Percentiles rank a stretch among this genome's conserved stretches.
These are phyloP conservation scores for Pemphigus obesinymphae DNA, from an alignment of 1,140 invertebrate species.

Conservation along the genomic window DNA sequence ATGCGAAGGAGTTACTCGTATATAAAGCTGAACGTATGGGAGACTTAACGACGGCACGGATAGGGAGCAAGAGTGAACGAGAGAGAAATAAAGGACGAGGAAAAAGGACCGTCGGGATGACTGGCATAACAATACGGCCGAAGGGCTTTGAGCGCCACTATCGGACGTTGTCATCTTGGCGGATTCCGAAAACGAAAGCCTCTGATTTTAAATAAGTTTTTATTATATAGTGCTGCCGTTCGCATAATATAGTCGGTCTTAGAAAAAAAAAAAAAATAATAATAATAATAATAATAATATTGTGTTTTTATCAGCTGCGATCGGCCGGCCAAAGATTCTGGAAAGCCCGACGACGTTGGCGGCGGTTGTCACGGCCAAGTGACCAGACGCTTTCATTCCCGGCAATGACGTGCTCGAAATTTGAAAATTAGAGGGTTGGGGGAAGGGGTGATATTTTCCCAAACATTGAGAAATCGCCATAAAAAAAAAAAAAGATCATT, in stretches of 20 bases:
- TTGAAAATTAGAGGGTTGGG: no score
- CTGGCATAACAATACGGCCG: neutral
- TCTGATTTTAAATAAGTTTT: constrained; percentile 24
- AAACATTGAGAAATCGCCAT: no score
- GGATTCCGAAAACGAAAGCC: constrained; percentile 12
- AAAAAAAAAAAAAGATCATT: no score
- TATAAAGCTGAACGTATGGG: neutral
- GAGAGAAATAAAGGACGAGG: neutral
- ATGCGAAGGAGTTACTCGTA: neutral
- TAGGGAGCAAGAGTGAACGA: neutral
- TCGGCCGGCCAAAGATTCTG: neutral
- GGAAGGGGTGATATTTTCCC: no score
- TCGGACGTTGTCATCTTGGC: constrained; percentile 27
- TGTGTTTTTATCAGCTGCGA: constrained; percentile 4
- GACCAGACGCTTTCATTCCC: no score
- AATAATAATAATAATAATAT: no score
- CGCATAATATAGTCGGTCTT: neutral
- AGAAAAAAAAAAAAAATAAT: no score
- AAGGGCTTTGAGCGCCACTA: neutral
- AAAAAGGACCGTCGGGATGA: neutral
- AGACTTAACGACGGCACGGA: neutral
- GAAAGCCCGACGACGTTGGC: neutral
- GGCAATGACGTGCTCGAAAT: no score
- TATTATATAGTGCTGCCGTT: no score
- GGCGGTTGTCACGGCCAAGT: no score